These are phyloP conservation scores for Ophioderma brevispina DNA, from an alignment of 35 echinoderm and acorn worm genomes.

Conservation along the genomic window DNA sequence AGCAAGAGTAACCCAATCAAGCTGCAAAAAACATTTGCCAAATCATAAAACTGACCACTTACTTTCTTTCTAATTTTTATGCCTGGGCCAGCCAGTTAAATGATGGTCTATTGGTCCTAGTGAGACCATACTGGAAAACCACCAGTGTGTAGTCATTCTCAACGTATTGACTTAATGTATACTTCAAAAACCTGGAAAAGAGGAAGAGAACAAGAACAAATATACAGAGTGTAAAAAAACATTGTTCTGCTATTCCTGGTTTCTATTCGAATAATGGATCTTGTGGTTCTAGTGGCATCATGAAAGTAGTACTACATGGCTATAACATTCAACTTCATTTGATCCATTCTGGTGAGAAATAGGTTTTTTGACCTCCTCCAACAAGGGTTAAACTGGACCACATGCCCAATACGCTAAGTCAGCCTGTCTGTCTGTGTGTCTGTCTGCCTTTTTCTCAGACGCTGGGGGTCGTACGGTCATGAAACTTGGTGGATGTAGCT, in stretches of 20 bases:
- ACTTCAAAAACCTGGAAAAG: slow-evolving; percentile 82
- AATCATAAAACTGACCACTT: slow-evolving; percentile 25
- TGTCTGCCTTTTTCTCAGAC: no score
- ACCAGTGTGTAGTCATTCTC: slow-evolving; percentile 96
- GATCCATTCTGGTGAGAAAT: no score
- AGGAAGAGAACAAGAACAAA: no score
- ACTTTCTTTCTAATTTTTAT: slow-evolving; percentile 99
- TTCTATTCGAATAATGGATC: not conserved
- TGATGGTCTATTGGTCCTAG: slow-evolving; percentile 69
- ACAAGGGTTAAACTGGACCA: no score
- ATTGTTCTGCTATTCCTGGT: not conserved
- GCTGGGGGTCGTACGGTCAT: no score
- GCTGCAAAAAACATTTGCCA: no score
- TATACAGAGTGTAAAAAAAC: no score
- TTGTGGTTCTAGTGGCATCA: not conserved
- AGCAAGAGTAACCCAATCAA: no score
- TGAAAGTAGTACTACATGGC: not conserved
- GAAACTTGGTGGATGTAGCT: no score
- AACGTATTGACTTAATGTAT: slow-evolving; percentile 90
- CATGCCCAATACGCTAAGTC: no score
- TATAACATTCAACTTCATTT: not conserved
- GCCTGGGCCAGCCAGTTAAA: slow-evolving; percentile 90
- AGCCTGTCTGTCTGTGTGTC: no score
- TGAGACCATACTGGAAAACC: slow-evolving; percentile 91
- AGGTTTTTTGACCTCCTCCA: no score